Evolutionary conservation across 2,888 invertebrate genomes (phyloP).

Genomic region (Cosmorhoe ocellata): DNA sequence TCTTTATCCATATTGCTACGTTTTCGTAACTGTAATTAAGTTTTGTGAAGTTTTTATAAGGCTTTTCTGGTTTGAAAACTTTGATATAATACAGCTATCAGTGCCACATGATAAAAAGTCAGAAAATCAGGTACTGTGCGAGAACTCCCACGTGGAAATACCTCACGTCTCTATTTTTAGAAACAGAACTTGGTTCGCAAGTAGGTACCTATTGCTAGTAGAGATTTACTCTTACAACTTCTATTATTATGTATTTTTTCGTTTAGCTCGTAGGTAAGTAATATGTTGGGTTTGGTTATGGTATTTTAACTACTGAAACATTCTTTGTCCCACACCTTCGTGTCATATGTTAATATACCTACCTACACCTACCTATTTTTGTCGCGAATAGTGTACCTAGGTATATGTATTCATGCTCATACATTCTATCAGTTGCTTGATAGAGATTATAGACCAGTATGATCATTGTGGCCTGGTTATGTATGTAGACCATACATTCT

Average conservation of each 20-base stretch:
- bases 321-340: too few species aligned
- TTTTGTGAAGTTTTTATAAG: constrained; percentile 48
- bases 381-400: too few species aligned
- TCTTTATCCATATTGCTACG: constrained; percentile 77
- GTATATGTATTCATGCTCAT: too few species aligned
- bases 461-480: too few species aligned
- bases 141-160: constrained; percentile 82
- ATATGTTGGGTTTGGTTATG: neutral
- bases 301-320: neutral
- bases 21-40: constrained; percentile 47
- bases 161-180: constrained; percentile 79
- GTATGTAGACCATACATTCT: too few species aligned
- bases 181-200: constrained; percentile 70
- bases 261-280: neutral
- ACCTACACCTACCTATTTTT: too few species aligned
- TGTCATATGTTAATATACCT: too few species aligned
- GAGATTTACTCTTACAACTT: constrained; percentile 48
- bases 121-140: constrained; percentile 69
- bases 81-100: constrained; percentile 69
- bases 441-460: too few species aligned
- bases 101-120: constrained; percentile 62
- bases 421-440: too few species aligned
- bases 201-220: constrained; percentile 55
- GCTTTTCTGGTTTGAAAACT: constrained; percentile 52
- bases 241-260: constrained; percentile 2